Percentiles rank a stretch among this genome's conserved stretches.
These are phyloP conservation scores for Asarcornis scutulata DNA, from an alignment of 2,113 vertebrate genomes.

Conservation along the genomic window DNA sequence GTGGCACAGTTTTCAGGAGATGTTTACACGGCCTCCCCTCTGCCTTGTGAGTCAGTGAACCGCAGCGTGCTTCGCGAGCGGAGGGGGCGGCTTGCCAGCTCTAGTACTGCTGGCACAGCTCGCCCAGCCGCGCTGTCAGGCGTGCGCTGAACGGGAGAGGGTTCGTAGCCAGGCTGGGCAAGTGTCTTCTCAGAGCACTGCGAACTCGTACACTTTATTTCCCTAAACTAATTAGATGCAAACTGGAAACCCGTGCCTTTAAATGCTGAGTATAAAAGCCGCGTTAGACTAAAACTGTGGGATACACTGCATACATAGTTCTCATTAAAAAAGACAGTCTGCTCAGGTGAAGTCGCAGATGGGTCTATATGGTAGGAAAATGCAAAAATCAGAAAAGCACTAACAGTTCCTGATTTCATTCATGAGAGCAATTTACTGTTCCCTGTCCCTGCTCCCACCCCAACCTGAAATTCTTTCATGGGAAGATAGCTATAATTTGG, in stretches of 20 bases:
- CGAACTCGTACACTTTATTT: not conserved
- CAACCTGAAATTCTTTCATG: not conserved
- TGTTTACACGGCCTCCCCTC: not conserved
- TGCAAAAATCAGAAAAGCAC: not conserved
- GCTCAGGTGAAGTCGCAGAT: not conserved
- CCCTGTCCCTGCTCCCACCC: not conserved
- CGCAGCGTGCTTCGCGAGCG: accelerated
- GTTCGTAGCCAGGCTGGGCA: not conserved
- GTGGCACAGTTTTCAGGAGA: not conserved
- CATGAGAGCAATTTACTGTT: not conserved
- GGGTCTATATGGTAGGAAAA: not conserved
- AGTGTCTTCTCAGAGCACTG: not conserved
- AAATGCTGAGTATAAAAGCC: not conserved
- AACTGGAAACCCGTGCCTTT: not conserved
- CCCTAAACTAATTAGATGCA: not conserved
- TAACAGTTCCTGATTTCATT: not conserved
- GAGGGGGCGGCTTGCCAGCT: not conserved
- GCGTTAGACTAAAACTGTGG: not conserved
- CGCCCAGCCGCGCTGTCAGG: not conserved
- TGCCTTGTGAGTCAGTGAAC: not conserved
- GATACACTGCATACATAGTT: not conserved
- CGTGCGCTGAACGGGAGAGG: not conserved
- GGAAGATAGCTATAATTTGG: not conserved
- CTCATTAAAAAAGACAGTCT: not conserved
- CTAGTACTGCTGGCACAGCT: not conserved